These are phyloP conservation scores for Tursiops truncatus DNA, from an alignment of 2,113 vertebrate species.

Conservation along the genomic window DNA sequence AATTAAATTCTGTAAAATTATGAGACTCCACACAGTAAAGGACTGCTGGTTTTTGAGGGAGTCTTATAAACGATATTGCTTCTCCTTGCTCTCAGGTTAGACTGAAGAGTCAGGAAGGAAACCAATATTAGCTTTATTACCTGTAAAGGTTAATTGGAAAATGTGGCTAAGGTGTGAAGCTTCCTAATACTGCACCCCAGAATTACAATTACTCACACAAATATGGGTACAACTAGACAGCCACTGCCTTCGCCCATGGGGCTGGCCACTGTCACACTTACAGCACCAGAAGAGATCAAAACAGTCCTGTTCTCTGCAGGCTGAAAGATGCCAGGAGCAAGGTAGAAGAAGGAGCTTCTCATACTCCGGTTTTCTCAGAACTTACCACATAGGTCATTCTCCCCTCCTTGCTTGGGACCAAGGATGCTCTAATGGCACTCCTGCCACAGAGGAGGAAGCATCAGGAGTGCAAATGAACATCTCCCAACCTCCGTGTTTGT, in stretches of 20 bases:
- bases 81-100: neutral
- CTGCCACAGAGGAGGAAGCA: neutral
- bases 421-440: neutral
- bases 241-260: neutral
- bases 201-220: neutral
- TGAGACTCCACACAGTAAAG: neutral
- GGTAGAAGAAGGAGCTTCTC: neutral
- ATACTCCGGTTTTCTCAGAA: neutral
- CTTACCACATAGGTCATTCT: neutral
- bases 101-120: neutral
- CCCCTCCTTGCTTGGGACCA: neutral
- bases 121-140: slow-evolving; percentile 30
- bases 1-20: neutral
- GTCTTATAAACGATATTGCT: neutral
- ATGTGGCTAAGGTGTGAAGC: neutral
- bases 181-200: neutral
- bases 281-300: neutral
- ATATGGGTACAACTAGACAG: neutral
- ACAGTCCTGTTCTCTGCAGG: neutral
- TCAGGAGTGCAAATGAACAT: neutral
- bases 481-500: neutral
- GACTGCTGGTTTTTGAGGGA: neutral
- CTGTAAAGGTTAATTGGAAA: neutral
- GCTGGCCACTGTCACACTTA: neutral
- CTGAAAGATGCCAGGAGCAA: neutral